Evolutionary conservation across 2,113 vertebrate genomes (phyloP), one percentile per base, ranked within the genome.

Genomic region (Empidonax traillii): DNA sequence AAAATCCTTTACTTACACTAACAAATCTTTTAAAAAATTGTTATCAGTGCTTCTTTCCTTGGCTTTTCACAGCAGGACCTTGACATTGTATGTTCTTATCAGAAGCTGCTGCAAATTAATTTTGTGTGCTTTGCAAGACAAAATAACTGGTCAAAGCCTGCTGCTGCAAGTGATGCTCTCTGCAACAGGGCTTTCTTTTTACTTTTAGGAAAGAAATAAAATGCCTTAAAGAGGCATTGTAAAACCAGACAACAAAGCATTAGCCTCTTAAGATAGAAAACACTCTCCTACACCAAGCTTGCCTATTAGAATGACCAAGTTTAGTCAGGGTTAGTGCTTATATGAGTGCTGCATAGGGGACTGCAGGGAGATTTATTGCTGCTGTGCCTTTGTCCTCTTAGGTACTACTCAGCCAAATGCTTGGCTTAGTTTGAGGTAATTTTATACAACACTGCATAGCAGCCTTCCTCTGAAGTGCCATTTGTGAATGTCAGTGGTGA

Each of bases 11-110:
- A n/a, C 37, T 88, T 44, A 47, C 19, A n/a, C 39, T 43, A 90
- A 35, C 47, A 86, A 84, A 67, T 6, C 52, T 73, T 81, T 15
- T 5, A 62, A 91, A 82, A 84, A 62, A 6, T 9, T 67, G 12
- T 95, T 90, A 92, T 96, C 87, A 56, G 43, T 41, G 17, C 28
- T 85, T 83, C 46, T 95, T 63, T 88, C 92, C 94, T 93, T 91
- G 88, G 69, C 90, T 95, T 59, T 82, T 78, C 41, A 84, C 56
- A 84, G 30, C 63, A 81, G 69, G 53, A 84, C 96, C 95, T 95
- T 97, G 94, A 52, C 23, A 6, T 47, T 90, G n/a, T 46, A 44
- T 18, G 14, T 46, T 84, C 73, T 94, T 93, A 93, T 93, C 94
- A 78, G 73, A 86, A 90, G 69, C 41, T 81, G 75, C 56, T 75